Evolutionary conservation across 2,797 vertebrate genomes (phyloP).

Genomic region (Synanceia verrucosa): DNA sequence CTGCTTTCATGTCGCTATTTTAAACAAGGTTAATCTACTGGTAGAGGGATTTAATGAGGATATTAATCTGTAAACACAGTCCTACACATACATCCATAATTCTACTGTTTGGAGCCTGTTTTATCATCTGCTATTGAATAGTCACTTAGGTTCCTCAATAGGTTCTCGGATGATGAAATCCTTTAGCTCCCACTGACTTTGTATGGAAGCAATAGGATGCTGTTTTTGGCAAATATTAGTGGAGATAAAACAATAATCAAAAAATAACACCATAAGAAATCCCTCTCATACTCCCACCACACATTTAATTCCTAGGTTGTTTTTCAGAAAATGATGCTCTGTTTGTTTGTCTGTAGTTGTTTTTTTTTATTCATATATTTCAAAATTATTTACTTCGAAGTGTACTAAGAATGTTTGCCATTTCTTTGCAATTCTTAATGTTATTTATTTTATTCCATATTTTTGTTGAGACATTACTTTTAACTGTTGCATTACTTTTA

Average conservation of each 20-base stretch:
- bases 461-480: neutral
- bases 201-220: slow-evolving; percentile 14
- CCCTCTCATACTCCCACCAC: slow-evolving; percentile 12
- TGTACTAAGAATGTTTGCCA: neutral
- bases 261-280: slow-evolving; percentile 16
- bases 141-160: slow-evolving; percentile 15
- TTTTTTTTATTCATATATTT: neutral
- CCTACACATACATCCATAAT: slow-evolving; percentile 44
- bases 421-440: neutral
- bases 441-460: neutral
- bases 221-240: slow-evolving; percentile 33
- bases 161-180: slow-evolving; percentile 36
- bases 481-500: neutral
- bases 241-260: slow-evolving; percentile 31
- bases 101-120: slow-evolving; percentile 31
- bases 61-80: slow-evolving; percentile 53
- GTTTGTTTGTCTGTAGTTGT: neutral
- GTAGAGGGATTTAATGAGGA: slow-evolving; percentile 55
- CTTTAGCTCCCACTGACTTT: slow-evolving; percentile 26
- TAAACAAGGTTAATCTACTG: slow-evolving; percentile 55
- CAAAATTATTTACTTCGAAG: neutral
- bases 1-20: slow-evolving; percentile 54
- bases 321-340: neutral
- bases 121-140: slow-evolving; percentile 44
- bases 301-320: neutral